Conservation (phyloP, 2,797 vertebrate species). For the Premnoplex brunnescens region DNA sequence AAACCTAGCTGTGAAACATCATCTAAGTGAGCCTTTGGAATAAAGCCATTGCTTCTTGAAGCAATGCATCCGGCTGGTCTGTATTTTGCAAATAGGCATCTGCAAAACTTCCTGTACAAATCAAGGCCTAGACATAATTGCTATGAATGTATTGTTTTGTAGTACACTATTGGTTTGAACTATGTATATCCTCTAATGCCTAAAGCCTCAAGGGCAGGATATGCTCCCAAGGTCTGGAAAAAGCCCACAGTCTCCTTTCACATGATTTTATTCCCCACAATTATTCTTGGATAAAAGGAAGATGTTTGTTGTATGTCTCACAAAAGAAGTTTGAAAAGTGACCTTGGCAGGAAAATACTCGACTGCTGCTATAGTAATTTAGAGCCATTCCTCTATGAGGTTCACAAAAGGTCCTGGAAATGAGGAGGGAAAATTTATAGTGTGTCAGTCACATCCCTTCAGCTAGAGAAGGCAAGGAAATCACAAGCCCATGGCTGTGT, state of each 20-base stretch:
- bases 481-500: accelerated
- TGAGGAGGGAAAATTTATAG: neutral
- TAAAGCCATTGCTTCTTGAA: neutral
- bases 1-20: neutral
- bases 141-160: neutral
- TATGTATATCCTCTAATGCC: neutral
- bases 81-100: neutral
- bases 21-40: neutral
- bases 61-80: neutral
- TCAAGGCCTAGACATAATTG: neutral
- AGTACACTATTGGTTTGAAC: neutral
- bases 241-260: neutral
- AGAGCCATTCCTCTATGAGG: neutral
- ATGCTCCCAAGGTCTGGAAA: neutral
- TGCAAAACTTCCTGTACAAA: neutral
- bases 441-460: neutral
- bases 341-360: neutral
- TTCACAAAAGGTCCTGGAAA: neutral
- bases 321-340: neutral
- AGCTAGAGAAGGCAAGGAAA: neutral
- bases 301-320: neutral
- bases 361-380: neutral
- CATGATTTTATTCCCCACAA: neutral
- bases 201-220: neutral
- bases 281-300: neutral